Base-by-base conservation (phyloP, 1,140 invertebrate species). In the Achroia grisella region DNA sequence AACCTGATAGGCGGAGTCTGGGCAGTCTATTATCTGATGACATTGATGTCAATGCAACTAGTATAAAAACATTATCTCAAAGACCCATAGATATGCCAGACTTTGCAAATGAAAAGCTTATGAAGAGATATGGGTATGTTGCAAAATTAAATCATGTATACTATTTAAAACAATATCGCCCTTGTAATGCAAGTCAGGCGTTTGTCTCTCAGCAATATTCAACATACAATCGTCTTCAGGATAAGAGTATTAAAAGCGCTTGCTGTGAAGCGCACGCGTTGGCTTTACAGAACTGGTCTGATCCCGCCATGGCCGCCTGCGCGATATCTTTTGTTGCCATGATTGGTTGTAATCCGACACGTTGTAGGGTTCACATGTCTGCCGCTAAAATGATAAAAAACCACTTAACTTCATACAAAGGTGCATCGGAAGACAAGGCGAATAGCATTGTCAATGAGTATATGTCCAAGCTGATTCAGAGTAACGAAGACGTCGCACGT, bases 321-420 rank as follows among this genome's bases (percentile, higher is more conserved):
- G 90, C 89, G 34, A 83, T 92, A 30, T 81, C 89, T 8, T 92
- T 92, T 52, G 81, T 91, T 9, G 89, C 91, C 56, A 89, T 91
- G 75, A 82, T 92, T 10, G 88, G 87, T 34, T 80, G 88, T 15
- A 85, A 89, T 67, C 89, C 90, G 0, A 81, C 88, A 11, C 85
- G 82, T 53, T 86, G 91, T 46, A 84, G 88, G 50, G 82, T 91
- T 11, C 87, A 90, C 40, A 72, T 91, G 48, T 87, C 87, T 17
- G 83, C 82, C 1, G 88, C 89, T 8, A 82, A 88, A 53, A 72
- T 85, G 61, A 75, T 87, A 14, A 81, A 75, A 48, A 23, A 70
- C 14, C 64, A 80, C 48, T 42, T 87, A 17, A 60, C 80, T 28
- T 27, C 45, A 5, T 39, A 50, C 9, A 68, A 70, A 48, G 60